phyloP scores from a whole-genome alignment of 35 echinoderm and acorn worm genomes.

The Ophiothrix spiculata region DNA sequence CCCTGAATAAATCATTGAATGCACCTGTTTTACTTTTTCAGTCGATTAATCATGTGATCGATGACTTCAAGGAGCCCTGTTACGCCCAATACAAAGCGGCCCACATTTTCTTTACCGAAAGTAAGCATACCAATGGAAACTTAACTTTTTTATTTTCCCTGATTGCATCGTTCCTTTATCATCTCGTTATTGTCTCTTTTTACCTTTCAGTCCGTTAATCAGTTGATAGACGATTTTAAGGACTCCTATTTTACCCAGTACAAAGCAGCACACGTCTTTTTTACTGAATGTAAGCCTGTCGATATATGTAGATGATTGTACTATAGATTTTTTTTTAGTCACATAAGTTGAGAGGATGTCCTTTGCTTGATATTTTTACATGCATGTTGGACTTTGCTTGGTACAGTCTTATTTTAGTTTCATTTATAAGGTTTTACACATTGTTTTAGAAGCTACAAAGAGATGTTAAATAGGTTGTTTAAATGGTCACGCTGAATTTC shows the following conservation, averaged over 20 bases:
- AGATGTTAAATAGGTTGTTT: not conserved
- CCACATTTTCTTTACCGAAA: constrained; percentile 96
- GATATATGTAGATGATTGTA: not conserved
- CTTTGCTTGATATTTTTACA: not conserved
- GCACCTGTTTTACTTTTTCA: constrained; percentile 34
- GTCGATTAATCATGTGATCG: constrained; percentile 77
- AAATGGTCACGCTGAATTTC: no score
- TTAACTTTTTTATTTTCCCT: not conserved
- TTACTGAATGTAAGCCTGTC: constrained; percentile 81
- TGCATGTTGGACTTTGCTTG: not conserved
- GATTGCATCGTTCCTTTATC: constrained; percentile 11
- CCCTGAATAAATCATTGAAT: no score
- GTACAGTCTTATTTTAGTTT: no score
- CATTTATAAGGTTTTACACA: not conserved
- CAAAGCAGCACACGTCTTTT: constrained; percentile 91
- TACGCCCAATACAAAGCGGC: constrained; percentile 79
- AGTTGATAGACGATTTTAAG: constrained; percentile 89
- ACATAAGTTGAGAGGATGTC: not conserved
- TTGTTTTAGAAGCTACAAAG: not conserved
- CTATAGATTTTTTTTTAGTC: not conserved
- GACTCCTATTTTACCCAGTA: constrained; percentile 69
- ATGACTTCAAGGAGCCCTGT: constrained; percentile 83
- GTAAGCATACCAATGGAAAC: constrained; percentile 59
- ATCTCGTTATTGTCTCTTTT: constrained; percentile 23
- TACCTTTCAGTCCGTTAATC: constrained; percentile 67